Conservation (phyloP, 1,140 invertebrate genomes). For the Sitodiplosis mosellana region DNA sequence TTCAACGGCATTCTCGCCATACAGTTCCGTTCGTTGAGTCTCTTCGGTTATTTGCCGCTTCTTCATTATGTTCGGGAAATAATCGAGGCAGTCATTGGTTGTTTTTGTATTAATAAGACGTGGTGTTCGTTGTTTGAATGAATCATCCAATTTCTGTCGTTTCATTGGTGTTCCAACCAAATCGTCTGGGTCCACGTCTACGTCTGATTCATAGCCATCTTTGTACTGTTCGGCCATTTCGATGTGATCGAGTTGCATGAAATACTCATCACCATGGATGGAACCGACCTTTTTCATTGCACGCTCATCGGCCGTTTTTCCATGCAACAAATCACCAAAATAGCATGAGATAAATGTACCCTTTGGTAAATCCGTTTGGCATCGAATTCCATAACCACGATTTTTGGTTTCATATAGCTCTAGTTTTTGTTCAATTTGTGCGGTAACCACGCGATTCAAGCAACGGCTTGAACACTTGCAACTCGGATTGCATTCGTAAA, state of each 20-base stretch:
- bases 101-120: no score
- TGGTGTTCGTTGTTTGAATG: background rate
- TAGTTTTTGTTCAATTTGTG: conserved; percentile 62
- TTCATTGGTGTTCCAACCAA: background rate
- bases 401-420: conserved; percentile 75
- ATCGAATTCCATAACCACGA: conserved; percentile 89
- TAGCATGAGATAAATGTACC: conserved; percentile 92
- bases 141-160: background rate
- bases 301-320: conserved; percentile 69
- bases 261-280: conserved; percentile 69
- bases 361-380: conserved; percentile 82
- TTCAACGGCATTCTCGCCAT: conserved; percentile 58
- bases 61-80: background rate
- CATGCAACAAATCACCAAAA: conserved; percentile 79
- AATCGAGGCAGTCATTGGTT: background rate
- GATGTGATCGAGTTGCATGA: conserved; percentile 91
- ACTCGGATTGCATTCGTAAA: conserved; percentile 87
- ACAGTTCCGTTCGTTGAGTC: conserved; percentile 35
- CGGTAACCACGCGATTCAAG: conserved; percentile 72
- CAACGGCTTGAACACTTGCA: conserved; percentile 71
- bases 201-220: conserved; percentile 63
- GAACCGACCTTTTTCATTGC: conserved; percentile 4
- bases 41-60: background rate
- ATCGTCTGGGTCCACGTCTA: background rate
- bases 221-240: conserved; percentile 81